Evolutionary conservation across 2,797 vertebrate species (phyloP), one percentile per base, ranked within the genome.

Genomic region (Ataeniobius toweri): DNA sequence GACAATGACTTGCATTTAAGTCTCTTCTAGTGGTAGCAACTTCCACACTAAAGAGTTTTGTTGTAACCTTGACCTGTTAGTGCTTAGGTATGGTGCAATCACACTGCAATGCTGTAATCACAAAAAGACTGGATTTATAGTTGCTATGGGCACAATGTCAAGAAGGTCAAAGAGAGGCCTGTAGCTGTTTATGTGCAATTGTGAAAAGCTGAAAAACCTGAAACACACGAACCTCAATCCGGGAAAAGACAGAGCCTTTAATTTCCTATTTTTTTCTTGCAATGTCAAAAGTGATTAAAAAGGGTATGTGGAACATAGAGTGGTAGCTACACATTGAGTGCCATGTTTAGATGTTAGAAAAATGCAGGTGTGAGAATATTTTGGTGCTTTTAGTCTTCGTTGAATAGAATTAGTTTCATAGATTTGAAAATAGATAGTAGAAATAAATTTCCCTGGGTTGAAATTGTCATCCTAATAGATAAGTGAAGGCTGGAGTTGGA

Each of bases 151-250:
- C 3, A 24, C 41, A 41, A 24, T 67, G 39, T 67, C 20, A 24
- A 41, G 63, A 22, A 41, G 22, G 61, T 39, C 31, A 65, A 36
- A 63, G 14, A 4, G 31, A 65, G 18, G 63, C 63, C 10, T 41
- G 22, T 44, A 41, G 36, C 12, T 22, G 36, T 67, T 24, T 67
- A 9, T 44, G 10, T 67, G 39, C 36, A 12, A 24, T 44, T 68
- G 39, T 44, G 39, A 68, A 68, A 68, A 68, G 39, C 16, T 44
- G 39, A 68, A 68, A 68, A 68, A 65, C 16, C 61, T 65, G 28
- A 63, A 39, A 67, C 39, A 3, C 3, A 39, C 20, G 2, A 41
- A 68, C 65, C 10, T 68, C 65, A 13, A 13, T 68, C 39, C 24
- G 9, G 39, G 39, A 26, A 18, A 46, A 69, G 24, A 26, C 67